These are phyloP conservation scores for Ceratina japonica DNA, from an alignment of 1,140 invertebrate species.

Conservation along the genomic window DNA sequence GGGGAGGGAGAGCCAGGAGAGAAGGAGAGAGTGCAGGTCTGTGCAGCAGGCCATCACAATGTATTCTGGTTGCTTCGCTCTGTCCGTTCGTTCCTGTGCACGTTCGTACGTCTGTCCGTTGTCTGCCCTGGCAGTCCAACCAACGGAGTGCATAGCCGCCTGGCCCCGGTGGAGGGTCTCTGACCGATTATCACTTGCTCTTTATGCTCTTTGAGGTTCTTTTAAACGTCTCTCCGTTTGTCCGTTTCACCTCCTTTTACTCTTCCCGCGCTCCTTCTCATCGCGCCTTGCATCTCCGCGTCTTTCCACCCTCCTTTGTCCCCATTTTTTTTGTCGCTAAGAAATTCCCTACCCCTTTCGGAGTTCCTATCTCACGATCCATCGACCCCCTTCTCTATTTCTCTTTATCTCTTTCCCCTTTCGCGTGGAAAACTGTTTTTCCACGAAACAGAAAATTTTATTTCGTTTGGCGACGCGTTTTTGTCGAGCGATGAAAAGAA, in stretches of 20 bases:
- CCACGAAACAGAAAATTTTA: no score
- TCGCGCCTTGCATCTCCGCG: constrained; percentile 32
- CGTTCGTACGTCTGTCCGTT: constrained; percentile 65
- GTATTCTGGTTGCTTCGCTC: constrained; percentile 55
- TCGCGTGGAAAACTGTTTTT: no score
- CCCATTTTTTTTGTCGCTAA: constrained; percentile 25
- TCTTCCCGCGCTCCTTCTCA: constrained; percentile 33
- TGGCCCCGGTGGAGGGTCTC: constrained; percentile 73
- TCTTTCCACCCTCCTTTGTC: constrained; percentile 25
- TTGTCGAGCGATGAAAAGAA: not conserved
- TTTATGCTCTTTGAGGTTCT: constrained; percentile 74
- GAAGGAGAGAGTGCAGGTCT: constrained; percentile 14
- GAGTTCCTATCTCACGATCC: constrained; percentile 27
- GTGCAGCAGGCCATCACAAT: constrained; percentile 54
- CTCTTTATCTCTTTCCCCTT: not conserved
- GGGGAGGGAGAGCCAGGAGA: not conserved
- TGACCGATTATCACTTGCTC: constrained; percentile 76
- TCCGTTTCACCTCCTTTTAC: constrained; percentile 47
- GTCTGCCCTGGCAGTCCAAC: constrained; percentile 66
- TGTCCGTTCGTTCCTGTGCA: constrained; percentile 45
- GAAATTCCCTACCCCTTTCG: constrained; percentile 3
- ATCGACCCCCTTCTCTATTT: not conserved
- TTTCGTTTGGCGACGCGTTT: not conserved
- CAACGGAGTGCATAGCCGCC: constrained; percentile 68
- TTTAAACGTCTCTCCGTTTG: constrained; percentile 64